Base-by-base conservation (phyloP, 1,140 invertebrate species). In the Calephelis nemesis region DNA sequence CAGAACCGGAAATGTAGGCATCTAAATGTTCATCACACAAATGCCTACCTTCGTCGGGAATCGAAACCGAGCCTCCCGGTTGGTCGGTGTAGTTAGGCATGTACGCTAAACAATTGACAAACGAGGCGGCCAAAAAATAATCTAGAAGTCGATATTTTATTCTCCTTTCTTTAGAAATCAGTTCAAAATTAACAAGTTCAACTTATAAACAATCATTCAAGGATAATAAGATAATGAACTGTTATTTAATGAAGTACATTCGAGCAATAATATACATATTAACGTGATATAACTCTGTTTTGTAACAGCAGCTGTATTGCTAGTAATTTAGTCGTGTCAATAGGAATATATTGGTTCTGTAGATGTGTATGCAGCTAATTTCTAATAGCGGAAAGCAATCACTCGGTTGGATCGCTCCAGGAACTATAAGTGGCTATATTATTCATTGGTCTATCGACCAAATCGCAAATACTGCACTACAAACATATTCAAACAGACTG, bases 381-480 rank as follows among this genome's bases (percentile, higher is more conserved):
- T 69, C 72, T 75, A 74, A 72, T 72, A 74, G 74, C 76, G 72
- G 72, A 74, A 78, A 75, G 63, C 76, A 78, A 78, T 78, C 76
- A 78, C 67, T 64, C 68, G 66, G 68, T 74, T 58, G 73, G 67
- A 72, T 73, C 69, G 76, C 72, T 73, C 70, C 70, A 73, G 71
- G 67, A 73, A 73, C 70, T 77, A 69, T 70, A 69, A 75, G 74
- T 75, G 70, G 71, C 64, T 73, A 75, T 75, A 77, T 77, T 77
- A 77, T 77, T 73, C 69, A 72, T 70, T 68, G 69, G 47, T 68
- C 67, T 63, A 67, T 70, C 58, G 70, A 63, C 50, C 65, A 72
- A 64, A 69, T 49, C 48, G 69, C 73, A 74, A 71, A 71, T 67
- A 42, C 69, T 40, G 63, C 13, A 45, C 40, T 67, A 12, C 42